These are phyloP conservation scores for Priocnemis perturbator DNA, from an alignment of 2,888 invertebrate genomes.

Conservation along the genomic window DNA sequence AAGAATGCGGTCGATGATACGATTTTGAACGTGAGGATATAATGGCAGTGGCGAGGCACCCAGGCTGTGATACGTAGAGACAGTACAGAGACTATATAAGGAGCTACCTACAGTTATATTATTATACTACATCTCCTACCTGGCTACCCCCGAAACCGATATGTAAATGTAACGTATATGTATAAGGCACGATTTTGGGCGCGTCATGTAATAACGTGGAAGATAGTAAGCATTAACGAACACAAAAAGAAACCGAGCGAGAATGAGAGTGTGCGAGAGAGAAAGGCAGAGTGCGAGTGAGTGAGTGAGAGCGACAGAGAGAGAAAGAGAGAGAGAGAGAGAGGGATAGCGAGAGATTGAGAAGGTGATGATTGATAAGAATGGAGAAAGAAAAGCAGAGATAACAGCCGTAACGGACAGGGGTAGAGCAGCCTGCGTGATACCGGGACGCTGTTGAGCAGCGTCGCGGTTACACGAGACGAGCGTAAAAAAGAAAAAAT, in stretches of 20 bases:
- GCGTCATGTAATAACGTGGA: conserved; percentile 43
- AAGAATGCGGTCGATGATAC: conserved; percentile 23
- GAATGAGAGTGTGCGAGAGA: conserved; percentile 9
- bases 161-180: conserved; percentile 69
- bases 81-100: conserved; percentile 75
- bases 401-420: conserved; percentile 14
- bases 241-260: conserved; percentile 1
- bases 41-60: conserved; percentile 74
- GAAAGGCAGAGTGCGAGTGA: conserved; percentile 22
- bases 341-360: conserved; percentile 17
- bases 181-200: conserved; percentile 60
- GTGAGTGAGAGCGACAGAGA: conserved; percentile 13
- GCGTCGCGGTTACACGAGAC: conserved; percentile 54
- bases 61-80: conserved; percentile 76
- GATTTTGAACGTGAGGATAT: conserved; percentile 40
- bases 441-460: conserved; percentile 70
- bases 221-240: conserved; percentile 9
- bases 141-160: conserved; percentile 70
- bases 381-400: conserved; percentile 12
- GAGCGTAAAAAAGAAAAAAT: conserved; percentile 59
- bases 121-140: conserved; percentile 64
- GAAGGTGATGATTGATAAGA: conserved; percentile 15
- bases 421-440: conserved; percentile 10
- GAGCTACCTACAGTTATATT: conserved; percentile 66
- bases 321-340: conserved; percentile 20